phyloP scores from a whole-genome alignment of 2,113 vertebrate species.

The Scolopax mira region DNA sequence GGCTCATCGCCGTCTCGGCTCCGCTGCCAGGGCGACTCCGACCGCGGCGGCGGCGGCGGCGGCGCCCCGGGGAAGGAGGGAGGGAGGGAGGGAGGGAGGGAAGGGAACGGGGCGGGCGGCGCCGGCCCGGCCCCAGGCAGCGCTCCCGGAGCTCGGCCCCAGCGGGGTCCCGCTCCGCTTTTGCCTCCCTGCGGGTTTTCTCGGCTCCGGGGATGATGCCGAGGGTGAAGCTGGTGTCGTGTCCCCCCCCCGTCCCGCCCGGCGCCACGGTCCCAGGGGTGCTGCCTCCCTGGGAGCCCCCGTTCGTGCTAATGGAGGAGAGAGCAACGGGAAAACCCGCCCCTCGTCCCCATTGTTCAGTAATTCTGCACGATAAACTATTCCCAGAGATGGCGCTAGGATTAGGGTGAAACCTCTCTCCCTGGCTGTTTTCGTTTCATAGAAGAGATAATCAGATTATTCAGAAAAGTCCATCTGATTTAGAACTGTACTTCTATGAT shows the following conservation, averaged over 20 bases:
- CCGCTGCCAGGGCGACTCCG: constrained; percentile 83
- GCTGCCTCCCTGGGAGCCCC: not conserved
- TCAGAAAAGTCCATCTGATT: not conserved
- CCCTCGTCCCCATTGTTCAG: not conserved
- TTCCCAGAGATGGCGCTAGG: not conserved
- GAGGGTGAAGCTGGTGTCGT: not conserved
- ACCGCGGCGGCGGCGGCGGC: constrained; percentile 79
- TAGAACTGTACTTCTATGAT: not conserved
- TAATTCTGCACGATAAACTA: not conserved
- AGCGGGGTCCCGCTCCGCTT: not conserved
- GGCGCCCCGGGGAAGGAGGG: not conserved
- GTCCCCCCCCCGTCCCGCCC: no score
- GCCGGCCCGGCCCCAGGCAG: not conserved
- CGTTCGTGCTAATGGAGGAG: rapidly evolving
- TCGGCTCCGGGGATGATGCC: not conserved
- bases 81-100: not conserved
- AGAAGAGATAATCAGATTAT: not conserved
- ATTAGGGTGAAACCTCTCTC: not conserved
- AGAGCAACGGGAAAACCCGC: not conserved
- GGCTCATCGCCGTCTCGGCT: constrained; percentile 84
- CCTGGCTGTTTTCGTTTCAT: not conserved
- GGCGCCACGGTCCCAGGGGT: not conserved
- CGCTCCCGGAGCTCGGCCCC: not conserved
- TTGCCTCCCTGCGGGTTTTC: no score
- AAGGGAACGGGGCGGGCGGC: not conserved